Base-by-base conservation (phyloP, 2,797 vertebrate species). In the Arrhamphus sclerolepis region DNA sequence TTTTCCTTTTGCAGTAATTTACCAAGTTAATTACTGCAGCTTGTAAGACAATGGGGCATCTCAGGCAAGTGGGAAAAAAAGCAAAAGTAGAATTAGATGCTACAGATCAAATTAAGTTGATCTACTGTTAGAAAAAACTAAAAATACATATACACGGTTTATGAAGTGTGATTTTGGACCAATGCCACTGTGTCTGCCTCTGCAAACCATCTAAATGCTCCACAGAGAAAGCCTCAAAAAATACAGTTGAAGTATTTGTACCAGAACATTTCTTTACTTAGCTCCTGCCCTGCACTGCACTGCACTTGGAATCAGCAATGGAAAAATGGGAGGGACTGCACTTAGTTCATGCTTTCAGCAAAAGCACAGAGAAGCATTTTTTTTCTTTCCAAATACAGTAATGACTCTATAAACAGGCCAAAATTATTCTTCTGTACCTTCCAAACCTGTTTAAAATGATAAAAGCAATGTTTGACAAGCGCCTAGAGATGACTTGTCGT, bases 11-110 rank as follows among this genome's bases (percentile, higher is more conserved):
- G 31, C 42, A 61, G 21, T 72, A 60, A 62, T 80, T 74, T 78
- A 78, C 74, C 66, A 76, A 84, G 70, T 85, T 83, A 77, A 84
- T 87, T 86, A 86, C 66, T 62, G 75, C 56, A 55, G 65, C 72
- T 75, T 60, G 47, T 44, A 17, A 77, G 53, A 83, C 80, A 77
- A 83, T 73, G 48, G 50, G 55, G 41, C 18, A 65, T 68, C 58
- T 80, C 46, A 49, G 82, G 79, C 60, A 64, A 71, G 59, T 5
- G 1, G 19, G 17, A 20, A 22, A 16, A 7, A 24, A 24, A 24
- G 11, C 14, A 48, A 48, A 50, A 46, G 11, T 26, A 48, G 54
- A 69, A 78, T 43, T 48, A 34, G n/a, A 62, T 61, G 70, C 52
- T 59, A 39, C 51, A 51, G 66, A 82, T 77, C 72, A 75, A n/a